Percentiles rank a stretch among this genome's conserved stretches.
phyloP scores from a whole-genome alignment of 2,113 vertebrate genomes.

The Oreochromis niloticus region DNA sequence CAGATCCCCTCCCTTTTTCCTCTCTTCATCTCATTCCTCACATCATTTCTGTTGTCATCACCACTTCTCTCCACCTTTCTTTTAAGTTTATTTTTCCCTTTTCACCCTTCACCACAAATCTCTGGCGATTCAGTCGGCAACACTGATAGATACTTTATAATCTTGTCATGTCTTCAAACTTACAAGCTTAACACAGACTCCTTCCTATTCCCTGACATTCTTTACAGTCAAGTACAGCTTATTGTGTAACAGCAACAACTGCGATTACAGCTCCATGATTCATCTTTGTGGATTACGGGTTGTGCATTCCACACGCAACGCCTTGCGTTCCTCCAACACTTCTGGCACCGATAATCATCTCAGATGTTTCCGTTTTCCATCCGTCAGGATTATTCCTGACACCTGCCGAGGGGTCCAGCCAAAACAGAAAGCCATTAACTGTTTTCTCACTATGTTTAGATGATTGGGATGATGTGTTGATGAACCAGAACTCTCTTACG shows the following conservation, averaged over 20 bases:
- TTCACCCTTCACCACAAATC: neutral
- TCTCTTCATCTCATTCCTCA: neutral
- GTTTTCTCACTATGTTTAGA: slow-evolving; percentile 11
- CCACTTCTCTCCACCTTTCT: neutral
- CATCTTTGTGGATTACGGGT: slow-evolving; percentile 38
- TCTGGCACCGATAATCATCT: slow-evolving; percentile 36
- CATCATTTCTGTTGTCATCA: neutral
- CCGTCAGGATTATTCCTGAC: slow-evolving; percentile 49
- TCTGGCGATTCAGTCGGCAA: neutral
- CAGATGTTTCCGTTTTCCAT: slow-evolving; percentile 33
- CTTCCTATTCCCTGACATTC: slow-evolving; percentile 1
- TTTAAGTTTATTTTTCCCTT: neutral
- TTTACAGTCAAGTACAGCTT: neutral
- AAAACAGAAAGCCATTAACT: slow-evolving; percentile 28
- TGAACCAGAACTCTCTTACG: neutral
- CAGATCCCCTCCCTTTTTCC: neutral
- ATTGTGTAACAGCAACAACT: slow-evolving; percentile 43
- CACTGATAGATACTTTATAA: slow-evolving; percentile 7
- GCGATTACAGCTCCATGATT: slow-evolving; percentile 36
- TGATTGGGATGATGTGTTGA: neutral
- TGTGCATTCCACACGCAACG: slow-evolving; percentile 12
- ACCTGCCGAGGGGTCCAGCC: slow-evolving; percentile 32
- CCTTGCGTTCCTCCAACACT: slow-evolving; percentile 12
- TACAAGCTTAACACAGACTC: neutral
- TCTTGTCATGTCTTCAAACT: neutral